Conservation (phyloP, 2,888 invertebrate species). For the Taenaris catops region DNA sequence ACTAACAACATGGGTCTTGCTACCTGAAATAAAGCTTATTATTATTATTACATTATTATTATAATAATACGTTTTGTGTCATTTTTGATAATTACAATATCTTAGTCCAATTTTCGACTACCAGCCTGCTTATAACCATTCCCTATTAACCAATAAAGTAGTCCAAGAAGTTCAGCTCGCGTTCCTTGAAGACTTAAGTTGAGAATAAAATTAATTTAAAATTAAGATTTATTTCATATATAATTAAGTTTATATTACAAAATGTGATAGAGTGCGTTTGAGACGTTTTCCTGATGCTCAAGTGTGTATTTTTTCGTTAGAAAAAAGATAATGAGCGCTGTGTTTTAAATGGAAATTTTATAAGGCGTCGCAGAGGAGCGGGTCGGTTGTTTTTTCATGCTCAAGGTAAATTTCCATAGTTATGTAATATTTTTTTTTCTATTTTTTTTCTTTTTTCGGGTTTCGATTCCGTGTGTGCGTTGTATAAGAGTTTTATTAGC, state of each 20-base stretch:
- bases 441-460: constrained; percentile 1
- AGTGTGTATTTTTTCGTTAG: constrained; percentile 63
- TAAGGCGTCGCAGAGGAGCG: constrained; percentile 50
- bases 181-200: constrained; percentile 39
- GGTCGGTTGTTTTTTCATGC: constrained; percentile 62
- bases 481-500: neutral
- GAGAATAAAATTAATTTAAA: constrained; percentile 26
- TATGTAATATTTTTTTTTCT: constrained; percentile 36
- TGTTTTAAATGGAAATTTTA: constrained; percentile 79
- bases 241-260: constrained; percentile 33
- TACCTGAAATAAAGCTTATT: too few species aligned
- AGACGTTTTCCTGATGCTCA: constrained; percentile 26
- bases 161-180: constrained; percentile 49
- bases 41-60: too few species aligned
- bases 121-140: constrained; percentile 40
- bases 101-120: constrained; percentile 17
- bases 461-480: too few species aligned
- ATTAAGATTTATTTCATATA: constrained; percentile 28
- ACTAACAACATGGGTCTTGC: too few species aligned
- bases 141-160: constrained; percentile 64
- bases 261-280: constrained; percentile 27
- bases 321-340: constrained; percentile 74
- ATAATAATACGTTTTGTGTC: too few species aligned
- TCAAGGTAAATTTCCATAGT: constrained; percentile 55
- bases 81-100: too few species aligned